Conservation (phyloP, 2,797 vertebrate genomes). For the Aotus griseimembra region DNA sequence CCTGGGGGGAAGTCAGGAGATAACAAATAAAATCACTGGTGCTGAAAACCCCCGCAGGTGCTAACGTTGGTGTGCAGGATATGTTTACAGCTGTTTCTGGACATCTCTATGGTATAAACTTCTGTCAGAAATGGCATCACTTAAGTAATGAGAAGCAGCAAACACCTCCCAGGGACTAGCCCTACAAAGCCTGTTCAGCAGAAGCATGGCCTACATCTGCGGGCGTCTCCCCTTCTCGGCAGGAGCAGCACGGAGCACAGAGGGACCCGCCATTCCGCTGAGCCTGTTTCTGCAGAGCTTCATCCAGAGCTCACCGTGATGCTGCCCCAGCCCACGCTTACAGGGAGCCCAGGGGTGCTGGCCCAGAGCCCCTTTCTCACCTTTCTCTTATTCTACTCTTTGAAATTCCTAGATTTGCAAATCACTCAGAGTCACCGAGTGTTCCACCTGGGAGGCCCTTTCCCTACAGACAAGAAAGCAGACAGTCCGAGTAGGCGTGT, state of each 20-base stretch:
- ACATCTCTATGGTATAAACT: too few species aligned
- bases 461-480: too few species aligned
- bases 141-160: too few species aligned
- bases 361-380: not conserved
- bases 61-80: not conserved
- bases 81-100: not conserved
- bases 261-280: rapidly evolving
- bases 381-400: not conserved
- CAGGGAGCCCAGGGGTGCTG: not conserved
- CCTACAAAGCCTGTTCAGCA: too few species aligned
- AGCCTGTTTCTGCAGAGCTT: not conserved
- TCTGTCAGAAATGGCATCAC: not conserved
- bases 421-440: not conserved
- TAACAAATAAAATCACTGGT: not conserved
- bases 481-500: not conserved
- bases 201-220: not conserved
- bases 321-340: not conserved
- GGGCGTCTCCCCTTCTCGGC: not conserved
- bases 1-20: not conserved
- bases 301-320: too few species aligned
- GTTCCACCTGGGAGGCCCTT: not conserved
- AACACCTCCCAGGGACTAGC: too few species aligned
- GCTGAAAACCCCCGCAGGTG: not conserved
- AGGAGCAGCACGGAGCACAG: not conserved
- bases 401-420: not conserved